Conservation (phyloP, 1,140 invertebrate genomes). For the Drosophila pectinifera region DNA sequence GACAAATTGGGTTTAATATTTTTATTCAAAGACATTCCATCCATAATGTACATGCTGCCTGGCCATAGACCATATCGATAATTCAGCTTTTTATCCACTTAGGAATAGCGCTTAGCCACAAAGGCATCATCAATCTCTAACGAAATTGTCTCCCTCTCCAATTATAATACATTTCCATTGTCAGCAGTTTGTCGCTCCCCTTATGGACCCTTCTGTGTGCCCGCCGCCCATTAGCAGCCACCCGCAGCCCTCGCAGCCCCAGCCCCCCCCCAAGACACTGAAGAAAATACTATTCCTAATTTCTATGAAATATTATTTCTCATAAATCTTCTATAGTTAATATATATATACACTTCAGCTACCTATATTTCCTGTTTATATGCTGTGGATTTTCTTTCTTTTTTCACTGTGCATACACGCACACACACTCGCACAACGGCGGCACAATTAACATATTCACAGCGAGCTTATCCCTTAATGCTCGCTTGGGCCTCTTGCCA, state of each 20-base stretch:
- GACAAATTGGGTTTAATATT: not conserved
- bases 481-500: conserved; percentile 42
- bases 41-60: conserved; percentile 11
- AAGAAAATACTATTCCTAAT: too few relatives aligned
- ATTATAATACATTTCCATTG: conserved; percentile 54
- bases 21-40: not conserved
- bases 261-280: not conserved
- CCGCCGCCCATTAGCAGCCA: conserved; percentile 9
- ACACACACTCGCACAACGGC: conserved; percentile 9
- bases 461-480: conserved; percentile 57
- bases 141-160: conserved; percentile 36
- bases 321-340: too few relatives aligned
- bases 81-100: conserved; percentile 48
- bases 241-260: not conserved
- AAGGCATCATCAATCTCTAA: conserved; percentile 44
- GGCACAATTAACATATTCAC: conserved; percentile 60
- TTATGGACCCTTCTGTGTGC: conserved; percentile 14
- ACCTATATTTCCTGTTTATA: too few relatives aligned
- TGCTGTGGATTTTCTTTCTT: not conserved
- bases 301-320: too few relatives aligned
- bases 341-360: too few relatives aligned
- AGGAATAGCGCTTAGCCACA: conserved; percentile 39
- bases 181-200: conserved; percentile 38
- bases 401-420: not conserved
- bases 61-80: conserved; percentile 30